These are phyloP conservation scores for Torymus tubicola DNA, from an alignment of 2,888 invertebrate genomes.

Conservation along the genomic window DNA sequence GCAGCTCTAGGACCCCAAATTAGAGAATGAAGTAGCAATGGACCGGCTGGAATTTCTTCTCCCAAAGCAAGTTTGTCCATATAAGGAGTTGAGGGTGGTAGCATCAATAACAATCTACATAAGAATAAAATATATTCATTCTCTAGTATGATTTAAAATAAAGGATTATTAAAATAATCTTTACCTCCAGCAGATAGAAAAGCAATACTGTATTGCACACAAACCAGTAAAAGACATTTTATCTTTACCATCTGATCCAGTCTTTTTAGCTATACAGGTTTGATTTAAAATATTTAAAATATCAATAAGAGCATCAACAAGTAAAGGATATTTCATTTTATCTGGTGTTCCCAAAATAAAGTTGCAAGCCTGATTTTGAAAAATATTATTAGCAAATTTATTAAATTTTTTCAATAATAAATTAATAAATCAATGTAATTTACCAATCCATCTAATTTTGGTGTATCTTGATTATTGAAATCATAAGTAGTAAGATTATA, in stretches of 20 bases:
- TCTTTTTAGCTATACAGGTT: slow-evolving; percentile 72
- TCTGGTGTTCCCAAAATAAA: slow-evolving; percentile 95
- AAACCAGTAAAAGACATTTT: slow-evolving; percentile 80
- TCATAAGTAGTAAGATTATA: slow-evolving; percentile 92
- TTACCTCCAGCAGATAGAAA: slow-evolving; percentile 89
- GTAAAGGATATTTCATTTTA: slow-evolving; percentile 90
- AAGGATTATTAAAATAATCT: slow-evolving; percentile 35
- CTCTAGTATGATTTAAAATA: neutral
- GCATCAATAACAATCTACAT: slow-evolving; percentile 85
- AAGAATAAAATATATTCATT: neutral
- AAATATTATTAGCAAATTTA: slow-evolving; percentile 10
- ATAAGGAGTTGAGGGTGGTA: slow-evolving; percentile 93
- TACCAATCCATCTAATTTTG: slow-evolving; percentile 90
- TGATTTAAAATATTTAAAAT: slow-evolving; percentile 89
- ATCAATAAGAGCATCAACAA: slow-evolving; percentile 91
- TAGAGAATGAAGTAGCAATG: slow-evolving; percentile 87
- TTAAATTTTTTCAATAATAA: neutral
- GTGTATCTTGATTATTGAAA: slow-evolving; percentile 86
- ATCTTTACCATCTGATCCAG: slow-evolving; percentile 68
- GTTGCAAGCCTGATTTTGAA: slow-evolving; percentile 85
- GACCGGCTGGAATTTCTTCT: slow-evolving; percentile 82
- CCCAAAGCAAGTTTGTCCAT: slow-evolving; percentile 87
- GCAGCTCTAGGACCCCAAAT: slow-evolving; percentile 93
- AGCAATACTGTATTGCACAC: slow-evolving; percentile 94
- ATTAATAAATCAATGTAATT: slow-evolving; percentile 49